Percentiles rank a stretch among this genome's conserved stretches.
These are phyloP conservation scores for Autographa gamma DNA, from an alignment of 2,888 invertebrate genomes.

Conservation along the genomic window DNA sequence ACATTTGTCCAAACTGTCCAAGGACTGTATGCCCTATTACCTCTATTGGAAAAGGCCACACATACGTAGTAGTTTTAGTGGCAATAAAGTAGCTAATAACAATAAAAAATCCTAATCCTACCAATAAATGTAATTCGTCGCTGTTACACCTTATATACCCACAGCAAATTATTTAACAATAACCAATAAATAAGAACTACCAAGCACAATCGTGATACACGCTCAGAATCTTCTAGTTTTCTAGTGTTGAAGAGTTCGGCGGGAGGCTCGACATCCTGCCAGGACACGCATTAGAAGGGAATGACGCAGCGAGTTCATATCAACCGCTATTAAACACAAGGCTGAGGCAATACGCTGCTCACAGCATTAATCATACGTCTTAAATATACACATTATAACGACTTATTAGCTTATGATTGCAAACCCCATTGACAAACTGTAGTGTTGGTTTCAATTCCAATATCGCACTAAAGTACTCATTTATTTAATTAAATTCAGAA, in stretches of 20 bases:
- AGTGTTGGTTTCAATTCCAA: neutral
- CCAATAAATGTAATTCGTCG: no score
- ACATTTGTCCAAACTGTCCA: slow-evolving; percentile 2
- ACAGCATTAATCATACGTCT: slow-evolving; percentile 23
- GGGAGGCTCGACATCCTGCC: slow-evolving; percentile 40
- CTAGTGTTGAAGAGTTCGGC: slow-evolving; percentile 15
- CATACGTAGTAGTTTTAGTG: no score
- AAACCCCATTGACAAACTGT: neutral
- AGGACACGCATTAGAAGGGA: slow-evolving; percentile 50
- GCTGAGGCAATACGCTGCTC: slow-evolving; percentile 31
- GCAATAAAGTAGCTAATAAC: neutral
- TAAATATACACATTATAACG: neutral
- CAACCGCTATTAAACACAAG: slow-evolving; percentile 51
- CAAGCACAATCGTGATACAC: neutral
- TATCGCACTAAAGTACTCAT: neutral
- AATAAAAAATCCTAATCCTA: no score
- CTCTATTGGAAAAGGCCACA: neutral
- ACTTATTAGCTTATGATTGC: neutral
- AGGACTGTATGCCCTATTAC: neutral
- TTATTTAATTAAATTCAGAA: neutral
- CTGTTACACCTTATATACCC: no score
- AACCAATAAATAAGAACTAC: no score
- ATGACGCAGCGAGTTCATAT: slow-evolving; percentile 20
- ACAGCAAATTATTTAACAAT: no score
- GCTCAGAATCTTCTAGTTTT: slow-evolving; percentile 10